These are phyloP conservation scores for Poecilus cupreus DNA, from an alignment of 2,888 invertebrate species.

Conservation along the genomic window DNA sequence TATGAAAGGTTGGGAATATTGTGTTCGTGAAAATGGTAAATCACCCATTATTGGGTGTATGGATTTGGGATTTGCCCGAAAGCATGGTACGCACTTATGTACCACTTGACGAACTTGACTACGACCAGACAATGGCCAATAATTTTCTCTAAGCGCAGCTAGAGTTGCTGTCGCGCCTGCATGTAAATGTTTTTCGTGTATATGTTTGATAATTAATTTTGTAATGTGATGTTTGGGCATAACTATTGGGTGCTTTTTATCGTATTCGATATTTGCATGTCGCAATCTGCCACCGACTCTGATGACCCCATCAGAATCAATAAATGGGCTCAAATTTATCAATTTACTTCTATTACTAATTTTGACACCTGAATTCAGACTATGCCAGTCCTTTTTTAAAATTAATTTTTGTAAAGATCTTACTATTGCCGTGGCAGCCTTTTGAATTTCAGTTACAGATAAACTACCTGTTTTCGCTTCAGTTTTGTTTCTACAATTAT, in stretches of 20 bases:
- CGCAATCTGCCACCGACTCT: conserved; percentile 29
- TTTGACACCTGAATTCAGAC: neutral
- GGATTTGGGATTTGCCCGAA: too few species aligned
- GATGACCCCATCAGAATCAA: neutral
- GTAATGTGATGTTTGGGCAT: conserved; percentile 7
- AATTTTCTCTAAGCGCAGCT: neutral
- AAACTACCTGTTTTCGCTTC: neutral
- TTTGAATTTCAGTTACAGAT: neutral
- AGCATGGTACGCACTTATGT: too few species aligned
- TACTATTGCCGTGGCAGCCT: neutral
- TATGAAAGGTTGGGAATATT: too few species aligned
- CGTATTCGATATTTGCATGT: neutral
- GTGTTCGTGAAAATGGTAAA: too few species aligned
- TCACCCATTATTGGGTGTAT: too few species aligned
- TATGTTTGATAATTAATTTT: conserved; percentile 11
- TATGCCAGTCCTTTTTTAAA: conserved; percentile 61
- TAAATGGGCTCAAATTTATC: conserved; percentile 8
- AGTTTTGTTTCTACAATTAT: neutral
- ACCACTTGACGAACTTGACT: neutral
- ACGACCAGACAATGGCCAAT: neutral
- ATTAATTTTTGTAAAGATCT: conserved; percentile 61
- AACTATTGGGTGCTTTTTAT: neutral
- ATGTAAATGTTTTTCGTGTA: neutral
- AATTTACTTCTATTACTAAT: conserved; percentile 11
- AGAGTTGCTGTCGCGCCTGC: neutral